Percentiles rank a stretch among this genome's conserved stretches.
Conservation (phyloP, 2,888 invertebrate species). For the Drosophila subsilvestris region DNA sequence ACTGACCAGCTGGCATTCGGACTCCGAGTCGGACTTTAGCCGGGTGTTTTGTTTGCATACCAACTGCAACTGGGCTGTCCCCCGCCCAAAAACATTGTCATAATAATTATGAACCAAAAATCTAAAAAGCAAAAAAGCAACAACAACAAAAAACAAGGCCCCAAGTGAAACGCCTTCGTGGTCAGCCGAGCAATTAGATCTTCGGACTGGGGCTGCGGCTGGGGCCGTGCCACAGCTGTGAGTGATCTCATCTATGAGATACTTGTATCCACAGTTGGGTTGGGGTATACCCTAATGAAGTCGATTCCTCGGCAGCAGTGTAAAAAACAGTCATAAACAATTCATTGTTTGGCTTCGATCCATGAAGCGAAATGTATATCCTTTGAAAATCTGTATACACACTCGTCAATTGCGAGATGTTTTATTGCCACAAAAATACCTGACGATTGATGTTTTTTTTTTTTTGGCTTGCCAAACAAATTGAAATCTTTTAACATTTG, state of each 20-base stretch:
- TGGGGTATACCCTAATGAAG: constrained; percentile 17
- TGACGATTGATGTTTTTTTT: constrained; percentile 11
- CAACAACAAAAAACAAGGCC: constrained; percentile 40
- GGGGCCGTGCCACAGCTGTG: constrained; percentile 3
- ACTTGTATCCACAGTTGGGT: background rate
- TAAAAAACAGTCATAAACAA: constrained; percentile 29
- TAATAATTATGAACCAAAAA: constrained; percentile 68
- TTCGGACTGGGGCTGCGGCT: background rate
- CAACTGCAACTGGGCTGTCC: constrained; percentile 25
- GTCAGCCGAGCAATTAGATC: constrained; percentile 59
- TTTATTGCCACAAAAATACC: constrained; percentile 9
- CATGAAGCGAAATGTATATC: constrained; percentile 11
- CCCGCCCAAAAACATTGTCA: constrained; percentile 71
- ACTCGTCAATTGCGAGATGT: constrained; percentile 14
- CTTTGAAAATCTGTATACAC: constrained; percentile 24
- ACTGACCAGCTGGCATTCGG: constrained; percentile 64
- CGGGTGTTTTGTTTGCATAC: constrained; percentile 75
- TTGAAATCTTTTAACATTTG: background rate
- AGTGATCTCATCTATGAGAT: constrained; percentile 45
- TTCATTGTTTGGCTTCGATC: constrained; percentile 20
- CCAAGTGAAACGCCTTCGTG: constrained; percentile 63
- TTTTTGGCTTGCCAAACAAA: constrained; percentile 22
- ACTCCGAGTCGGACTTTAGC: constrained; percentile 36
- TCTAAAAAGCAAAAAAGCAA: background rate
- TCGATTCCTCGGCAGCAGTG: constrained; percentile 14